phyloP scores from a whole-genome alignment of 1,140 invertebrate genomes.

The Melanaphis sacchari region DNA sequence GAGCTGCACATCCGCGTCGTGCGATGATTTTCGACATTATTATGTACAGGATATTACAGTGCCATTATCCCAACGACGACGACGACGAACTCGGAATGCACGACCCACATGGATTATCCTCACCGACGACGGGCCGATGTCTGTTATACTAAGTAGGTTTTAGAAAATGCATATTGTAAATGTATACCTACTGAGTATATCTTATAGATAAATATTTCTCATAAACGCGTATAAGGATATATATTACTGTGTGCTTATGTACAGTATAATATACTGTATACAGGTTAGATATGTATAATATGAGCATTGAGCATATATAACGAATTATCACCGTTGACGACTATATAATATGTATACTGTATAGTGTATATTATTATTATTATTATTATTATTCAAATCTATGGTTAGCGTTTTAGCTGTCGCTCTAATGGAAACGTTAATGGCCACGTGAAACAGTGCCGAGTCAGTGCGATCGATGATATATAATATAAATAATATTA shows the following conservation, averaged over 20 bases:
- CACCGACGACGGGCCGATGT: neutral
- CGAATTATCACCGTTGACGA: neutral
- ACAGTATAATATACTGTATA: neutral
- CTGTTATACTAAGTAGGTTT: conserved; percentile 20
- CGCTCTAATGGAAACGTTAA: conserved; percentile 27
- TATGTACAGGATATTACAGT: neutral
- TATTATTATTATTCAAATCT: neutral
- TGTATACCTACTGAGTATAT: neutral
- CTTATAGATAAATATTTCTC: neutral
- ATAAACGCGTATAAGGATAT: neutral
- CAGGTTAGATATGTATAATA: neutral
- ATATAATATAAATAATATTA: no score
- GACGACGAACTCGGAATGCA: neutral
- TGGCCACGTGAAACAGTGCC: neutral
- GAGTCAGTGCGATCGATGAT: neutral
- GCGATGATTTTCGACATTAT: neutral
- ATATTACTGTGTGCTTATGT: neutral
- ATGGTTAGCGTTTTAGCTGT: neutral
- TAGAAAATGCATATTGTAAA: conserved; percentile 13
- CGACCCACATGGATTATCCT: conserved; percentile 1
- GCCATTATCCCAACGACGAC: neutral
- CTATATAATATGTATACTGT: neutral
- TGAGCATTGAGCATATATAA: neutral
- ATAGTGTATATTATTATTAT: no score
- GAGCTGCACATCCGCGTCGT: neutral